phyloP scores from a whole-genome alignment of 2,797 vertebrate species.

The Orestias chungarensis region DNA sequence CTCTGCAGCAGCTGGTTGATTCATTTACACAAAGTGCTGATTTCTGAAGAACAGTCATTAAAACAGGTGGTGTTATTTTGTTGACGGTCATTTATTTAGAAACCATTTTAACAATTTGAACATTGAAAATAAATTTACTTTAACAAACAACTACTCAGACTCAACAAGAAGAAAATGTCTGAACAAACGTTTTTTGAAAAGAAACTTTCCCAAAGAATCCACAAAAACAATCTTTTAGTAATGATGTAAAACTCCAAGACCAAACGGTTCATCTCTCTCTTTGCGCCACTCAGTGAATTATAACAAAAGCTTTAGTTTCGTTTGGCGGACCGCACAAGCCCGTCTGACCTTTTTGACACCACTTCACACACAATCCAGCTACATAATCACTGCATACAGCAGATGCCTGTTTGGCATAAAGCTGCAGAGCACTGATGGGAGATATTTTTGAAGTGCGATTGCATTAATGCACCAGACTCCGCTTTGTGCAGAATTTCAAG shows the following conservation, averaged over 20 bases:
- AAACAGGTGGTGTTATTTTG: background rate
- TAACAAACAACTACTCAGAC: background rate
- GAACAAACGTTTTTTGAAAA: background rate
- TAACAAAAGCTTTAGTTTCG: background rate
- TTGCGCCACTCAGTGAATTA: background rate
- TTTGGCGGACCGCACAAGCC: slow-evolving; percentile 12
- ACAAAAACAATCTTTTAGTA: background rate
- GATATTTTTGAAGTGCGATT: slow-evolving; percentile 16
- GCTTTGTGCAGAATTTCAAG: slow-evolving; percentile 39
- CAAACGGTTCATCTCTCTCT: background rate
- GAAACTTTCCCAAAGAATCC: background rate
- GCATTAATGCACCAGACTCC: slow-evolving; percentile 23
- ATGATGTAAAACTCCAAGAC: background rate
- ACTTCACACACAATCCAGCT: slow-evolving; percentile 5
- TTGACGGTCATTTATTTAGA: background rate
- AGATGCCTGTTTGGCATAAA: slow-evolving; percentile 35
- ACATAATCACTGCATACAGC: slow-evolving; percentile 43
- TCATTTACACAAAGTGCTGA: background rate
- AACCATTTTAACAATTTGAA: no score
- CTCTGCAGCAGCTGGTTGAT: background rate
- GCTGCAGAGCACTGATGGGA: slow-evolving; percentile 38
- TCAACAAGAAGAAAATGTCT: no score
- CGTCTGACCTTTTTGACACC: slow-evolving; percentile 17
- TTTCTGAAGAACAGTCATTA: background rate
- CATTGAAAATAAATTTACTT: background rate